Evolutionary conservation across 2,797 vertebrate species (phyloP).

Genomic region (Coendou prehensilis): DNA sequence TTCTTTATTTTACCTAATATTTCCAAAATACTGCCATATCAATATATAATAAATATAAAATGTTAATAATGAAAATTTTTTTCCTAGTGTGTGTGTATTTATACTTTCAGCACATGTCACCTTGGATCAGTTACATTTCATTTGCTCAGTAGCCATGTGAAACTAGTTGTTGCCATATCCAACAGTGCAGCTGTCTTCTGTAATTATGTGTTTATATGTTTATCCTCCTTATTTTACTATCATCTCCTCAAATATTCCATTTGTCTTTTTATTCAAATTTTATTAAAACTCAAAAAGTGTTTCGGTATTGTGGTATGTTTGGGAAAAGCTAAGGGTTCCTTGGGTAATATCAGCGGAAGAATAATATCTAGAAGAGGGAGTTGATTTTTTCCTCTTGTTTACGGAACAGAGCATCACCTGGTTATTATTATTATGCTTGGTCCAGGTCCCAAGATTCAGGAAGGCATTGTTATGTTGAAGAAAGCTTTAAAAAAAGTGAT

Average conservation of each 20-base stretch:
- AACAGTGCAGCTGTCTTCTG: not conserved
- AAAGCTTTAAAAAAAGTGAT: not conserved
- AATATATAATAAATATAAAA: not conserved
- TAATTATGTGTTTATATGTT: not conserved
- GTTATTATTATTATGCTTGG: not conserved
- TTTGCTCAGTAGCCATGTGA: not conserved
- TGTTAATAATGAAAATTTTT: not conserved
- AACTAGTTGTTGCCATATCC: not conserved
- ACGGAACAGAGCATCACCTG: not conserved
- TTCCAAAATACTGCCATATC: not conserved
- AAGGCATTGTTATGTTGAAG: not conserved
- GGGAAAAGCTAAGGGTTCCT: not conserved
- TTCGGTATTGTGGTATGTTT: not conserved
- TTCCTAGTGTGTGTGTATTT: not conserved
- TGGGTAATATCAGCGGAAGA: not conserved
- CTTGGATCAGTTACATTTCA: not conserved
- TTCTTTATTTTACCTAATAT: not conserved
- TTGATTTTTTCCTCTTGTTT: not conserved
- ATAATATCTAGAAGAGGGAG: not conserved
- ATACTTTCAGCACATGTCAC: not conserved
- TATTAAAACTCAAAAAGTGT: not conserved
- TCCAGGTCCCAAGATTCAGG: not conserved
- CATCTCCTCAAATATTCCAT: not conserved
- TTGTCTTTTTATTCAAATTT: conserved; percentile 48
- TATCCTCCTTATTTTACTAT: not conserved